A percentile compares a stretch with the other conserved stretches of the same genome.
Conservation (phyloP, 53 echinoderm and acorn worm species). For the Patiria pectinifera region DNA sequence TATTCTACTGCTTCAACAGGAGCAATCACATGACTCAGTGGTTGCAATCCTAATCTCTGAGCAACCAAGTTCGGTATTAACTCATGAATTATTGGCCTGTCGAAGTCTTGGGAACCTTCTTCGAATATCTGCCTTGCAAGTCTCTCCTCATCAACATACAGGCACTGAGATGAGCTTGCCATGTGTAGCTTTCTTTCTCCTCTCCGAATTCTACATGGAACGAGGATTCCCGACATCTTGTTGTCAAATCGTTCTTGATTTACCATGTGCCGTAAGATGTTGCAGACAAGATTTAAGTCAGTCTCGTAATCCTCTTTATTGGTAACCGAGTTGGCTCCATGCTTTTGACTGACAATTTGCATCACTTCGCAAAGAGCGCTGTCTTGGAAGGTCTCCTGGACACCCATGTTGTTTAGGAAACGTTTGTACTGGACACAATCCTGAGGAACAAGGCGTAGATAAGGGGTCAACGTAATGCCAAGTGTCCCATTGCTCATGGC, state of each 20-base stretch:
- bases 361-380: constrained; percentile 40
- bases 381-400: constrained; percentile 30
- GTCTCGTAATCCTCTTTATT: neutral
- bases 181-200: constrained; percentile 1
- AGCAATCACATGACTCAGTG: constrained; percentile 56
- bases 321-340: neutral
- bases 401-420: constrained; percentile 36
- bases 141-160: constrained; percentile 59
- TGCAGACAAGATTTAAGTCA: constrained; percentile 41
- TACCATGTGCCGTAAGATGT: constrained; percentile 39
- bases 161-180: constrained; percentile 14
- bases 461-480: constrained; percentile 46
- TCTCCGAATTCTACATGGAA: constrained; percentile 34
- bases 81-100: constrained; percentile 42
- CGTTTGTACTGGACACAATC: neutral
- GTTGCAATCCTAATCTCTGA: constrained; percentile 30
- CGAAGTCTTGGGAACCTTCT: neutral
- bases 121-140: constrained; percentile 26
- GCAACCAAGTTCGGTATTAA: constrained; percentile 48
- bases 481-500: constrained; percentile 41
- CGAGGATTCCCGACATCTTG: constrained; percentile 28
- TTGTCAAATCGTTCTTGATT: neutral
- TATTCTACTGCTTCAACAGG: constrained; percentile 42
- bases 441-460: constrained; percentile 50
- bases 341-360: constrained; percentile 23